These are phyloP conservation scores for Epinotia brunnichana DNA, from an alignment of 2,888 invertebrate genomes.

Conservation along the genomic window DNA sequence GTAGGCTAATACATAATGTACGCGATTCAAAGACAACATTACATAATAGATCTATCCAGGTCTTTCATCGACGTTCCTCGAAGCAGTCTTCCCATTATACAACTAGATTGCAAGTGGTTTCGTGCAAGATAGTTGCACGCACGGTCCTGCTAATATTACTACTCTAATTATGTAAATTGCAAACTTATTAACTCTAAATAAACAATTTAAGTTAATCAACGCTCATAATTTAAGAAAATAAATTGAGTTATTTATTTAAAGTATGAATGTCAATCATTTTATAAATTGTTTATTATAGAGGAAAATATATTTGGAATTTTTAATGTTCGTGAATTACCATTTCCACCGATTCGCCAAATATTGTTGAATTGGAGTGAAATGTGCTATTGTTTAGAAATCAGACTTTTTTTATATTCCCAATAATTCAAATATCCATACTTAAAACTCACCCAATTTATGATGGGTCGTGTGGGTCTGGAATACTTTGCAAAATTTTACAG, in stretches of 20 bases:
- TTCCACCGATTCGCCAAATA: not conserved
- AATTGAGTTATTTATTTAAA: not conserved
- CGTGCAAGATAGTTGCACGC: slow-evolving; percentile 10
- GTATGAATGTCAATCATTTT: not conserved
- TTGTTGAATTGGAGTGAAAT: not conserved
- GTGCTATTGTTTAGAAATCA: slow-evolving; percentile 13
- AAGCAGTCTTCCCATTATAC: slow-evolving; percentile 3
- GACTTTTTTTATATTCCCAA: not conserved
- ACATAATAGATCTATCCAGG: not conserved
- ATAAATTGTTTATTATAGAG: not conserved
- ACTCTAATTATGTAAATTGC: slow-evolving; percentile 1
- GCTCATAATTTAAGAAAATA: not conserved
- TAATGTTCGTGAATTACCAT: not conserved
- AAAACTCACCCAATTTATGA: no score
- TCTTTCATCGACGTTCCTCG: not conserved
- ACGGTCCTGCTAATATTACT: not conserved
- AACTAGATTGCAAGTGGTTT: slow-evolving; percentile 8
- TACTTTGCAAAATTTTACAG: no score
- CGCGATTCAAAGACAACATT: not conserved
- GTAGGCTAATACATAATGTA: not conserved
- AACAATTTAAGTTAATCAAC: not conserved
- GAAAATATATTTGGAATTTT: not conserved
- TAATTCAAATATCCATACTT: not conserved
- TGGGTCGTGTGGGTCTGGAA: no score
- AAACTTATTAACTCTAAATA: not conserved